Base-by-base conservation (phyloP, 2,888 invertebrate species). In the Melolontha melolontha region DNA sequence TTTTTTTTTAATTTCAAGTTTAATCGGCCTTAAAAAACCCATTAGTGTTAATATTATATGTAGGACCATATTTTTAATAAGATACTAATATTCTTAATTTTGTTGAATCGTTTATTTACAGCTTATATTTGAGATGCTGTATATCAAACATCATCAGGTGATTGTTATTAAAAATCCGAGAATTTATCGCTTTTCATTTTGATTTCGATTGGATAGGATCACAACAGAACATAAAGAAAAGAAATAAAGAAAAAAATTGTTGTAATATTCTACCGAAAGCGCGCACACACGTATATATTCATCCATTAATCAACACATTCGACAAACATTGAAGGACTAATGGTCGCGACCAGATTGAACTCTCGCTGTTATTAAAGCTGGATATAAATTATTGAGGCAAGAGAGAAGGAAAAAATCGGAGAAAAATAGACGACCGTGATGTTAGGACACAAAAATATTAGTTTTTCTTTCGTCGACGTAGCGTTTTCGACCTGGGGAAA, bases 321-420 rank as follows among this genome's bases (percentile, higher is more conserved):
- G 44, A 29, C 27, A 47, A 29, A 34, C 42, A 42, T 44, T 29
- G 59, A 27, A 10, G 27, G 29, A 42, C 59, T 59, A 59, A 59
- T 59, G 59, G 59, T 29, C 22, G 44, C 59, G 59, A 59, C 44
- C 59, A 59, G 27, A 59, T 59, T 59, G 59, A 59, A 59, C 44
- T 34, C 10, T 59, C 59, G 29, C 22, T 44, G 59, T 59, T 59
- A 59, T 59, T 59, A 59, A 59, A 59, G 42, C 44, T 12, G 14
- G 59, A 59, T 44, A 59, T 44, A 44, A 59, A 59, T 59, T 59
- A 59, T 44, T 47, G 27, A 14, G 34, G 44, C 34, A 10, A 34
- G 29, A 17, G 40, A 44, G 44, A 40, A 54, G 16, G 11, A 17
- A 40, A 14, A 22, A 14, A 7, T 7, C 12, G 16, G 12, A 14